These are phyloP conservation scores for Nymphicus hollandicus DNA, from an alignment of 2,113 vertebrate genomes.

Conservation along the genomic window DNA sequence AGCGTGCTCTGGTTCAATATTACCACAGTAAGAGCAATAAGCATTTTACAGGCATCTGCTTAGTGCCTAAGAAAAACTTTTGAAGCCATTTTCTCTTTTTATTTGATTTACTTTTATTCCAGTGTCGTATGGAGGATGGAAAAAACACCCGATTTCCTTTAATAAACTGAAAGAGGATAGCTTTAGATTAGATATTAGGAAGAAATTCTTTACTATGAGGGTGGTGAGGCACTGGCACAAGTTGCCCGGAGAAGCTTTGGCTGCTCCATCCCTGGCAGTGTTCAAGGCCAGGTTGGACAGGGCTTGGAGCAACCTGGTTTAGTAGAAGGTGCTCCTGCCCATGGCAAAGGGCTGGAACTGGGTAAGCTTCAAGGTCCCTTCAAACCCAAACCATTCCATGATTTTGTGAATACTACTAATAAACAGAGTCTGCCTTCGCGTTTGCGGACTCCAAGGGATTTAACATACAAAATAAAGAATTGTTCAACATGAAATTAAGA, in stretches of 20 bases:
- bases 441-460: not conserved
- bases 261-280: not conserved
- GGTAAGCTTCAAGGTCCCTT: not conserved
- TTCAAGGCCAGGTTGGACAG: not conserved
- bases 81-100: not conserved
- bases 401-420: not conserved
- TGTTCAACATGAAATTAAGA: not conserved
- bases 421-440: not conserved
- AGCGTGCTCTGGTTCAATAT: not conserved
- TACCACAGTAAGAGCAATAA: not conserved
- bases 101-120: not conserved
- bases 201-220: not conserved
- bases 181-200: not conserved
- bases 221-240: not conserved
- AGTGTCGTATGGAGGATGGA: not conserved
- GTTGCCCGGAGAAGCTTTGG: not conserved
- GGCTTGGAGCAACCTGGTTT: not conserved
- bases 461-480: not conserved
- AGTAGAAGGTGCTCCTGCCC: not conserved
- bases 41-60: not conserved
- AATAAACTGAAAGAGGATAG: not conserved
- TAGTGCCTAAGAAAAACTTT: not conserved
- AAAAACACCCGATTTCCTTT: not conserved
- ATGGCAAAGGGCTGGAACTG: not conserved
- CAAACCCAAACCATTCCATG: not conserved